phyloP scores from a whole-genome alignment of 1,140 invertebrate genomes.

The Lutraria rhynchaena region DNA sequence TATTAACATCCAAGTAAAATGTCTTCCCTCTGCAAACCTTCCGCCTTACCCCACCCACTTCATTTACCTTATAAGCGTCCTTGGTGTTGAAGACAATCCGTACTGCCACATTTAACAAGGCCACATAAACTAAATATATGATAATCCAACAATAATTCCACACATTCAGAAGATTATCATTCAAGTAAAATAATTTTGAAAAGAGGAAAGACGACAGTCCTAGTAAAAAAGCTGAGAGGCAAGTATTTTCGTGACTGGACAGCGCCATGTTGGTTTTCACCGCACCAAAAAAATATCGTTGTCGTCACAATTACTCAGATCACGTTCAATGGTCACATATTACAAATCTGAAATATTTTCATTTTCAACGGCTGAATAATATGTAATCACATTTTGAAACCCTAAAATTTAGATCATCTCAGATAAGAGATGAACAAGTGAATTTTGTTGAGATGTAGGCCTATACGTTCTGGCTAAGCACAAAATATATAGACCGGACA shows the following conservation, averaged over 20 bases:
- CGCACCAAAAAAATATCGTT: not conserved
- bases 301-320: too few relatives aligned
- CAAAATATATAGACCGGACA: too few relatives aligned
- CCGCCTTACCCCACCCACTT: conserved; percentile 2
- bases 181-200: conserved; percentile 16
- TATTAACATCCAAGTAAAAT: too few relatives aligned
- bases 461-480: too few relatives aligned
- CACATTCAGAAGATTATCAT: conserved; percentile 3
- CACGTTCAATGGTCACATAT: too few relatives aligned
- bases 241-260: conserved; percentile 37
- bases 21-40: too few relatives aligned
- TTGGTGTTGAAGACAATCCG: conserved; percentile 33
- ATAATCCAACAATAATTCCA: conserved; percentile 42
- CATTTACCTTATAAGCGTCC: conserved; percentile 22
- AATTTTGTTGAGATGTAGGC: too few relatives aligned
- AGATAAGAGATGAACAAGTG: too few relatives aligned
- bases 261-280: conserved; percentile 55
- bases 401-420: too few relatives aligned
- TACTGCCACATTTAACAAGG: conserved; percentile 25
- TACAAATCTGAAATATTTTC: too few relatives aligned
- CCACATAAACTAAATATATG: conserved; percentile 31
- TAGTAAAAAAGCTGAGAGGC: conserved; percentile 35
- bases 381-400: too few relatives aligned
- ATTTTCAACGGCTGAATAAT: too few relatives aligned
- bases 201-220: conserved; percentile 32